A percentile compares a stretch with the other conserved stretches of the same genome.
Evolutionary conservation across 23 tunicate genomes (phyloP).

Genomic region (Clavelina lepadiformis): DNA sequence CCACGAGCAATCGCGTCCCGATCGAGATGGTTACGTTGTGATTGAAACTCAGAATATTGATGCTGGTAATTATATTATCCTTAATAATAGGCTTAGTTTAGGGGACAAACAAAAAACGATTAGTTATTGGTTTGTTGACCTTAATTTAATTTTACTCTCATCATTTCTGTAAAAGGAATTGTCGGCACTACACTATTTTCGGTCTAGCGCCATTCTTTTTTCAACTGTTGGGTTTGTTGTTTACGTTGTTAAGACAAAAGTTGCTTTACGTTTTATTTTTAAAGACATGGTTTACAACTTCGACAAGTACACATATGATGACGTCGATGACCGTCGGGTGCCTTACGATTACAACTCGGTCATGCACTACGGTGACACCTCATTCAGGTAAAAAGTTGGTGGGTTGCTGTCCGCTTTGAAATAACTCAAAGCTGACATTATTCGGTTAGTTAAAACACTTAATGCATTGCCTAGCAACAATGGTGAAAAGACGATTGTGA

Average conservation of each 20-base stretch:
- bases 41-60: conserved; percentile 46
- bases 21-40: conserved; percentile 69
- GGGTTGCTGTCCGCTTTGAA: neutral
- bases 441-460: neutral
- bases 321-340: conserved; percentile 61
- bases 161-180: no score
- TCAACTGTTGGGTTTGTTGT: no score
- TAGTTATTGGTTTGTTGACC: no score
- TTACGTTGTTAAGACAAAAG: neutral
- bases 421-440: neutral
- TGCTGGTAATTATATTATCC: conserved; percentile 23
- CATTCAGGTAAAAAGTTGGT: conserved; percentile 51
- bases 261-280: no score
- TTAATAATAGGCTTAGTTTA: neutral
- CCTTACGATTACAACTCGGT: conserved; percentile 89
- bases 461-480: conserved; percentile 28
- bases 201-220: no score
- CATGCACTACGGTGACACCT: conserved; percentile 88
- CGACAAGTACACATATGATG: conserved; percentile 54
- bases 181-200: no score
- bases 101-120: no score
- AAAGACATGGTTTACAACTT: conserved; percentile 64
- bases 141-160: no score
- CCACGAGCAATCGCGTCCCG: conserved; percentile 77
- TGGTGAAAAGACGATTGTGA: conserved; percentile 75